Percentiles rank a stretch among this genome's conserved stretches.
Evolutionary conservation across 2,888 invertebrate genomes (phyloP).

Genomic region (Electrophaes corylata): DNA sequence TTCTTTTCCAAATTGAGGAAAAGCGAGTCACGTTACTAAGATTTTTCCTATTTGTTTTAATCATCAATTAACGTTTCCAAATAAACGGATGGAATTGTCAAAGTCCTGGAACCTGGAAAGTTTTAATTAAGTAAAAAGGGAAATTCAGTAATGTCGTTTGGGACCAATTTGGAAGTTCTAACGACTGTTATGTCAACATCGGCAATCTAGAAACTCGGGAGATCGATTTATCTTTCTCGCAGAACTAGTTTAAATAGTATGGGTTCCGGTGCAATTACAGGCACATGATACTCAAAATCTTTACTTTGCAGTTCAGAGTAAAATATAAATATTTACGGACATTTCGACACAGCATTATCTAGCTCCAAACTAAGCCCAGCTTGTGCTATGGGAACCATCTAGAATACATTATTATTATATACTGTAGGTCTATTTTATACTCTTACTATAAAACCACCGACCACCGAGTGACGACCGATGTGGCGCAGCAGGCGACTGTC

Average conservation of each 20-base stretch:
- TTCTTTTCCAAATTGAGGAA: neutral
- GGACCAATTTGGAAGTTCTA: slow-evolving; percentile 71
- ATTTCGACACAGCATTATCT: too few relatives aligned
- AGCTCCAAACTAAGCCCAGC: too few relatives aligned
- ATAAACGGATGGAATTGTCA: slow-evolving; percentile 36
- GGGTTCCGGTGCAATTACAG: too few relatives aligned
- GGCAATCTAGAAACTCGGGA: slow-evolving; percentile 20
- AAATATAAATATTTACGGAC: too few relatives aligned
- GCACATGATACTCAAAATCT: too few relatives aligned
- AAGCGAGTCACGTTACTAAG: slow-evolving; percentile 11
- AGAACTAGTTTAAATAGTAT: neutral
- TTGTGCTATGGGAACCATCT: too few relatives aligned
- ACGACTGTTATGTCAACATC: slow-evolving; percentile 62
- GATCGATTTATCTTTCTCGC: slow-evolving; percentile 4
- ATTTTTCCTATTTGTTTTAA: slow-evolving; percentile 25
- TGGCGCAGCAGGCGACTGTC: too few relatives aligned
- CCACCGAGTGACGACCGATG: too few relatives aligned
- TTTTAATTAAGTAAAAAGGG: slow-evolving; percentile 74
- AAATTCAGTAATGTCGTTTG: slow-evolving; percentile 60
- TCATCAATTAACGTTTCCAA: slow-evolving; percentile 34
- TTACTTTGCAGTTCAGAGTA: too few relatives aligned
- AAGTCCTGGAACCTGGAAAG: slow-evolving; percentile 48
- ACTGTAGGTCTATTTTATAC: too few relatives aligned
- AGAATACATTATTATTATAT: too few relatives aligned
- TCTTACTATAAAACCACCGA: too few relatives aligned